These are phyloP conservation scores for Halcyon leucocephala DNA, from an alignment of 2,797 vertebrate genomes.

Conservation along the genomic window DNA sequence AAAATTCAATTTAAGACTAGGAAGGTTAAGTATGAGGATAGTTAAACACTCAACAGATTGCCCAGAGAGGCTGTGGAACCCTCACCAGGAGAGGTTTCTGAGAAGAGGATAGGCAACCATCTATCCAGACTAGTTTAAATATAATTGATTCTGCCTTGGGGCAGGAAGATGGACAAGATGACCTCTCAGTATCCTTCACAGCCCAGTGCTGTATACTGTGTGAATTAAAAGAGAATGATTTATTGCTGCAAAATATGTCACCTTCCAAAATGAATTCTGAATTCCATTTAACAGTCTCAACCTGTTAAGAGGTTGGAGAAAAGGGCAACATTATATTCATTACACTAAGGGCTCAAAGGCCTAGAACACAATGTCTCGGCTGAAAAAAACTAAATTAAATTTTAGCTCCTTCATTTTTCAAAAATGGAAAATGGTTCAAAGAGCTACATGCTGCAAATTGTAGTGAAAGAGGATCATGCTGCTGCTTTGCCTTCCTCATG, in stretches of 20 bases:
- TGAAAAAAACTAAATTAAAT: background rate
- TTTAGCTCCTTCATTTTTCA: conserved; percentile 17
- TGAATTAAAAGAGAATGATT: background rate
- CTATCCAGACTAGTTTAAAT: background rate
- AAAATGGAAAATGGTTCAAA: conserved; percentile 11
- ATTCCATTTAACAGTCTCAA: background rate
- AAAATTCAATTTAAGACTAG: background rate
- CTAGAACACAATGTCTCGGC: background rate
- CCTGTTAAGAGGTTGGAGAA: background rate
- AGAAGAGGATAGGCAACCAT: background rate
- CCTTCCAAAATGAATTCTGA: conserved; percentile 38
- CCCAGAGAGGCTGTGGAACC: background rate
- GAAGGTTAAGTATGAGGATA: background rate
- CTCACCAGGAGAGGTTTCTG: background rate
- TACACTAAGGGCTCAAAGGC: conserved; percentile 1
- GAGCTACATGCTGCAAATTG: background rate
- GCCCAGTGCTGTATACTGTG: background rate
- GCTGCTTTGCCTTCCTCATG: background rate
- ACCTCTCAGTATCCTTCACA: background rate
- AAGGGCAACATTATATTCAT: background rate
- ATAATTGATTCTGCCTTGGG: background rate
- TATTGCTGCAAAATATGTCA: background rate
- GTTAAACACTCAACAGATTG: background rate
- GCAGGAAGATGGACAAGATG: background rate
- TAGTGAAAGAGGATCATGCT: background rate